Base-by-base conservation (phyloP, 2,888 invertebrate species). In the Drosophila mayaguana region DNA sequence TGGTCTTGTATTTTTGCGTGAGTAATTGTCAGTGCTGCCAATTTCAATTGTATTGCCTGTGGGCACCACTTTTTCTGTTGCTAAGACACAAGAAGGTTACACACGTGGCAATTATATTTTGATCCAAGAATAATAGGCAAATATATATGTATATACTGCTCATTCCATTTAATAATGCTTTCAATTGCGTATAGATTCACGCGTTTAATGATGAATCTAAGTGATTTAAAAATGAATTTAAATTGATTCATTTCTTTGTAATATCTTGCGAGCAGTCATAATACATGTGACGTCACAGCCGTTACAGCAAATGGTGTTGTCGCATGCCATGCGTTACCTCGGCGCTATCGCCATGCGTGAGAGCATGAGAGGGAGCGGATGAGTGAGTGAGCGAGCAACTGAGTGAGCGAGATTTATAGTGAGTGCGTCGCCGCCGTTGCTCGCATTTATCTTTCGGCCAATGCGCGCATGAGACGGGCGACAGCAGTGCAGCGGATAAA, bases 361-460 rank as follows among this genome's bases (percentile, higher is more conserved):
- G 66, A 57, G 55, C 59, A 48, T 20, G 34, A n/a, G 46, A 40
- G 40, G 14, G 34, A n/a, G 46, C 6, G 40, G 6, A n/a, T 3
- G 40, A 32, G 14, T 7, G 11, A 32, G 32, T 11, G 38, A 25
- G 40, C 22, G 43, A 14, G 22, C 14, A 20, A 20, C 3, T 8
- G 25, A 48, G 55, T 12, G 45, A 56, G 63, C 57, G 60, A 51
- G 54, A 38, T 57, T 74, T 78, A 68, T 53, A 78, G 61, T 50
- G 67, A 70, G 77, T 70, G 77, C 73, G 61, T 63, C 77, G 78
- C 38, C 74, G 70, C 42, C 64, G 63, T 48, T 72, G 55, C 67
- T 72, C 72, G 72, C 83, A 83, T 86, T 83, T 81, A 68, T 62
- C 63, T 69, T 75, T 79, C 79, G 81, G 72, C 65, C 67, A 77